Conservation (phyloP, 2,113 vertebrate species). For the Arvicanthis niloticus region DNA sequence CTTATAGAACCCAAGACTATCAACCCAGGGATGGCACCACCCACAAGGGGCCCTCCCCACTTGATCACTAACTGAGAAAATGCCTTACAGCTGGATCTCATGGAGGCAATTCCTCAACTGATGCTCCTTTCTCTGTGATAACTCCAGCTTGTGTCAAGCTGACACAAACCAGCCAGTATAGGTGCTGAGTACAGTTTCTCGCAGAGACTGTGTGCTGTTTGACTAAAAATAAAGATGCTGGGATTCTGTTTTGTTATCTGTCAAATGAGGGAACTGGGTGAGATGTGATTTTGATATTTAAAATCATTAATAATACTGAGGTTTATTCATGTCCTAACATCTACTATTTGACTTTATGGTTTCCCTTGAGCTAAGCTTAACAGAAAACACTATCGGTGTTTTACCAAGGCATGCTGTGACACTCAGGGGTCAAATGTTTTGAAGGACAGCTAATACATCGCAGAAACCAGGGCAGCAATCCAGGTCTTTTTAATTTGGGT, state of each 20-base stretch:
- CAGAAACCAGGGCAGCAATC: not conserved
- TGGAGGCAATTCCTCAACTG: no score
- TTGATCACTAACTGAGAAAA: no score
- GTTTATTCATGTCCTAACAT: not conserved
- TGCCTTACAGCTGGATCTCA: no score
- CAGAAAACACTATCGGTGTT: not conserved
- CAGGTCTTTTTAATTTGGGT: conserved; percentile 14
- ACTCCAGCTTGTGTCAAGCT: no score
- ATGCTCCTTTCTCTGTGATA: no score
- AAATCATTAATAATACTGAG: not conserved
- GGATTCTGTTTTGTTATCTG: not conserved
- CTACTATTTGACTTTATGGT: not conserved
- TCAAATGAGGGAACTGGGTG: not conserved
- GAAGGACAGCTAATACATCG: not conserved
- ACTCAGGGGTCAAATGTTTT: not conserved
- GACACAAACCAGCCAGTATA: no score
- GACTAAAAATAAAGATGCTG: not conserved
- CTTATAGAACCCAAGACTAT: no score
- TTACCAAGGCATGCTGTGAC: not conserved
- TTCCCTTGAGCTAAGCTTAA: not conserved
- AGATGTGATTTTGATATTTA: conserved; percentile 24
- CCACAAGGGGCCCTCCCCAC: no score
- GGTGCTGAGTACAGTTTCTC: not conserved
- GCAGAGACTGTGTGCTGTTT: not conserved
- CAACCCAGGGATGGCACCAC: no score